Evolutionary conservation across 1,140 invertebrate genomes (phyloP).

Genomic region (Drosophila novamexicana): DNA sequence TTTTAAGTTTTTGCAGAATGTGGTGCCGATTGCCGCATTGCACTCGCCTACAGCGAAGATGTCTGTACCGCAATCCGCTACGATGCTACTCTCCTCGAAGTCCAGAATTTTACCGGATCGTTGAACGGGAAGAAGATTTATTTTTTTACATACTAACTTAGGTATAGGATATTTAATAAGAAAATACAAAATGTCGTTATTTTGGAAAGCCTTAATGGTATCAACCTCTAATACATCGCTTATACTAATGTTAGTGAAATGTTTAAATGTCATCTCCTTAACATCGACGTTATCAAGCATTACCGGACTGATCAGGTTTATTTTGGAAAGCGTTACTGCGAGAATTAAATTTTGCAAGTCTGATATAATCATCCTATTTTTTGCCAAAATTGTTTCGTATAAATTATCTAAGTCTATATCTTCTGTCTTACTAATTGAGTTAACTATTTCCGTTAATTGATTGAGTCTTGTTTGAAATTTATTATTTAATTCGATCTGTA

Average conservation of each 20-base stretch:
- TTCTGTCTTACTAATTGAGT: neutral
- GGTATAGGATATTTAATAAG: neutral
- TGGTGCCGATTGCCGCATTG: neutral
- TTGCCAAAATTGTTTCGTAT: neutral
- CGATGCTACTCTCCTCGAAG: neutral
- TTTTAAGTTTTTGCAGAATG: neutral
- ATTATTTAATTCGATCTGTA: too few relatives aligned
- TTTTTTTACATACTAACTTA: constrained; percentile 4
- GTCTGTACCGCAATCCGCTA: neutral
- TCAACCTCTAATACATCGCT: too few relatives aligned
- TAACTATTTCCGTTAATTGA: neutral
- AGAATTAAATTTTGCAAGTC: too few relatives aligned
- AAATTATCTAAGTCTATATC: neutral
- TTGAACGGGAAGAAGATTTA: neutral
- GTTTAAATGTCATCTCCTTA: too few relatives aligned
- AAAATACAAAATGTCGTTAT: neutral
- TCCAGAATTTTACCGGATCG: neutral
- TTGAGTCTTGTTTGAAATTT: too few relatives aligned
- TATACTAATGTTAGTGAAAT: neutral
- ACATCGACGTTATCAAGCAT: neutral
- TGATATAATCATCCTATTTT: neutral
- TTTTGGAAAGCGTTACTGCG: too few relatives aligned
- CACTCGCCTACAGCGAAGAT: neutral
- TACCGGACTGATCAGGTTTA: neutral
- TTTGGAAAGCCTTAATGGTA: too few relatives aligned